A percentile compares a stretch with the other conserved stretches of the same genome.
Conservation (phyloP, 2,797 vertebrate genomes). For the Pseudopleuronectes americanus region DNA sequence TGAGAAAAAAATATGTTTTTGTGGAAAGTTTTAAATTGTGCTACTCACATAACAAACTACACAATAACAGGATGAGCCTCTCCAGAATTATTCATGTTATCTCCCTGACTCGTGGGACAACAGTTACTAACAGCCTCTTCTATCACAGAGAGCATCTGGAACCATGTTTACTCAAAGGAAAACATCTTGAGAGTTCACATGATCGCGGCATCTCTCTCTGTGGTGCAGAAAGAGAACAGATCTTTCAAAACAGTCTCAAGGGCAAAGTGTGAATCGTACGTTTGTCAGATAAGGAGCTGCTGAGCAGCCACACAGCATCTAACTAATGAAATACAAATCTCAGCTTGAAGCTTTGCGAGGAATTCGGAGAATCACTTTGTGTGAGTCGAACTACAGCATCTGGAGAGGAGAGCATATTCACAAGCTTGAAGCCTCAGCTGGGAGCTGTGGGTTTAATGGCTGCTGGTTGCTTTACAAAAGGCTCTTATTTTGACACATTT, state of each 20-base stretch:
- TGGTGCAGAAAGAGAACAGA: constrained; percentile 27
- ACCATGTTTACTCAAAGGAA: constrained; percentile 41
- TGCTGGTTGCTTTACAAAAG: constrained; percentile 31
- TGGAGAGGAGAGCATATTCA: constrained; percentile 22
- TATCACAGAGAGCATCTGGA: constrained; percentile 32
- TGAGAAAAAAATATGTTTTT: background rate
- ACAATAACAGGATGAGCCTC: constrained; percentile 5
- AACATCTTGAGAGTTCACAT: constrained; percentile 30
- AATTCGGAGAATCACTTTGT: constrained; percentile 36
- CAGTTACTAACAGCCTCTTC: background rate
- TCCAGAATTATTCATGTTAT: constrained; percentile 20
- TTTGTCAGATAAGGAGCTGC: constrained; percentile 40
- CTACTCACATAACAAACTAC: background rate
- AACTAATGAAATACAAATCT: constrained; percentile 58
- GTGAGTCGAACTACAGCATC: constrained; percentile 14
- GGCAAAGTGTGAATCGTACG: constrained; percentile 46
- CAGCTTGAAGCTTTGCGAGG: constrained; percentile 37
- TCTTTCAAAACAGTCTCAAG: constrained; percentile 54
- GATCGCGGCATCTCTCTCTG: constrained; percentile 42
- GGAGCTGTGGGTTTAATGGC: constrained; percentile 39
- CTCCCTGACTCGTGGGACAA: constrained; percentile 21
- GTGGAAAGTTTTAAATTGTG: background rate
- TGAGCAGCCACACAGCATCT: constrained; percentile 37
- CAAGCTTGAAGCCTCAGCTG: constrained; percentile 30
- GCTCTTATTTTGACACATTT: constrained; percentile 10